Percentiles rank a stretch among this genome's conserved stretches.
Conservation (phyloP, 2,113 vertebrate genomes). For the Leuciscus idus region DNA sequence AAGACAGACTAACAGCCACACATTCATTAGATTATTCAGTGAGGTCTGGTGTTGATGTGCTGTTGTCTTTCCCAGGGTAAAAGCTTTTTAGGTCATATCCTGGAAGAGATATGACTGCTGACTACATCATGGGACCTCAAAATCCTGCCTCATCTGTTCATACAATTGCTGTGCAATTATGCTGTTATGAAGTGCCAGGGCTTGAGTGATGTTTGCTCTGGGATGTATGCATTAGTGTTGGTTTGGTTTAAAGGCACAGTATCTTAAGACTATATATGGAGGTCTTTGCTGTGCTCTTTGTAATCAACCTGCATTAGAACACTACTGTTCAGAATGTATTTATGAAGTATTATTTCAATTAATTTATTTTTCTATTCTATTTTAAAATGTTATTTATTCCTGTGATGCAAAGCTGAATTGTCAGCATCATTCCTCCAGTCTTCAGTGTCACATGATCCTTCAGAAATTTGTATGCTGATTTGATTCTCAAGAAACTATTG, state of each 20-base stretch:
- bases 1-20: constrained; percentile 9
- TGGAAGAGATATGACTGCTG: constrained; percentile 29
- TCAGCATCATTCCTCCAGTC: not conserved
- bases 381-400: not conserved
- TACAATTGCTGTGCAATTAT: constrained; percentile 30
- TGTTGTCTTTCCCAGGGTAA: constrained; percentile 20
- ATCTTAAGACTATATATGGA: not conserved
- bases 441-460: not conserved
- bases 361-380: too few species aligned
- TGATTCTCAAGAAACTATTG: not conserved
- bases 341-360: not conserved
- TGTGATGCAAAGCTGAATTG: not conserved
- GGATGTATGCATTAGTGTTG: not conserved
- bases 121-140: constrained; percentile 3
- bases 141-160: constrained; percentile 10
- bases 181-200: constrained; percentile 9
- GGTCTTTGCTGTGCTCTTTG: not conserved
- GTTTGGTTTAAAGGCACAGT: constrained; percentile 9
- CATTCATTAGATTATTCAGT: constrained; percentile 9
- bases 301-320: not conserved
- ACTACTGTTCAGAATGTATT: not conserved
- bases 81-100: constrained; percentile 20
- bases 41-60: constrained; percentile 20
- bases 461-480: not conserved
- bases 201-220: constrained; percentile 2